Evolutionary conservation across 2,113 vertebrate species (phyloP).

Genomic region (Struthio camelus): DNA sequence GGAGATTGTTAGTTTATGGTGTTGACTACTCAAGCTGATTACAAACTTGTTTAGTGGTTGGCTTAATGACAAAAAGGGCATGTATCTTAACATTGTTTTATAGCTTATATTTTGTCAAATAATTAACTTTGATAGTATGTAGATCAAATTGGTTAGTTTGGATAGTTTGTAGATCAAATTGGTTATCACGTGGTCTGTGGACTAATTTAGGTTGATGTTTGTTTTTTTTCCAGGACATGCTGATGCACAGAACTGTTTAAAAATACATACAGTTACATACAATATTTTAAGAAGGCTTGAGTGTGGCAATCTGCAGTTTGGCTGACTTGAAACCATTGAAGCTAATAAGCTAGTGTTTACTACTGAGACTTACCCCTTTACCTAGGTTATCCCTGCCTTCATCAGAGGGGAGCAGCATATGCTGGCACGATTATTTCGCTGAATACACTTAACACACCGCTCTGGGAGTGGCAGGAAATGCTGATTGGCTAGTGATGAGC

Average conservation of each 20-base stretch:
- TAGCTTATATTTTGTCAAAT: not conserved
- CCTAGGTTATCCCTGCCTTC: not conserved
- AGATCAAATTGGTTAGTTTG: not conserved
- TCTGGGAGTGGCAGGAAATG: not conserved
- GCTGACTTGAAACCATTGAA: not conserved
- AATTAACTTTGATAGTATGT: not conserved
- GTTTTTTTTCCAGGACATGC: not conserved
- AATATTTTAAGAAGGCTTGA: not conserved
- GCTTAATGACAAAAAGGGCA: accelerated
- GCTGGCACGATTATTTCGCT: not conserved
- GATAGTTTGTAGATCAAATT: too few relatives aligned
- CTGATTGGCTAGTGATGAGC: not conserved
- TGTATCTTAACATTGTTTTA: accelerated
- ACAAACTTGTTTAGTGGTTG: not conserved
- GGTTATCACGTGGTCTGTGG: not conserved
- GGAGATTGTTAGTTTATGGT: not conserved
- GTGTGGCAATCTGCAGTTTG: not conserved
- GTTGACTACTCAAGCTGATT: not conserved
- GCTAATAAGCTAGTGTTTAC: not conserved
- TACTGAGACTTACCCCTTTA: not conserved
- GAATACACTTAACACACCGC: too few relatives aligned
- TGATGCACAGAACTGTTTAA: not conserved
- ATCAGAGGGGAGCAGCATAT: not conserved
- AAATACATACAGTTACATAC: not conserved
- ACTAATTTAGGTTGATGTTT: not conserved